Base-by-base conservation (phyloP, 1,140 invertebrate genomes). In the Eulimnadia texana region DNA sequence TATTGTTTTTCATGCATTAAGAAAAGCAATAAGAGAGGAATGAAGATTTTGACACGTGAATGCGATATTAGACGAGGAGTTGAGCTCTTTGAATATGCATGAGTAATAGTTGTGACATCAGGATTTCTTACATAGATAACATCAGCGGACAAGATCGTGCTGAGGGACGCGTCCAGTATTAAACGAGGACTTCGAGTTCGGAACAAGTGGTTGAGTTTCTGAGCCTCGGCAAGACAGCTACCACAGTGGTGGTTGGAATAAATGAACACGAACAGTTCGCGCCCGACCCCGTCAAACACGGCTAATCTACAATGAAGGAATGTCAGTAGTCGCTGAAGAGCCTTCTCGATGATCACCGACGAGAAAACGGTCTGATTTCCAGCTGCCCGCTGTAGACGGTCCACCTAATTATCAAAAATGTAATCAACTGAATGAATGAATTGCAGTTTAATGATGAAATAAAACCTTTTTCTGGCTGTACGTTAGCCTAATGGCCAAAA, bases 211-310 rank as follows among this genome's bases (percentile, higher is more conserved):
- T 29, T 33, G 22, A 57, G 2, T 29, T 57, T 57, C 55, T 57
- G 27, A 11, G 55, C 55, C 29, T 57, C 55, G 55, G 55, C 55
- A 29, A 27, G 25, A 25, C 55, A 57, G 33, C 55, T 57, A 33
- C 27, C 55, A 19, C 55, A 57, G 20, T 57, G 55, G 20, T 29
- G 27, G 6, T 57, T 27, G 2, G 55, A 57, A 33, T 57, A 33
- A 13, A 57, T n/a, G 27, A 57, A 27, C 24, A 33, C 55, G 22
- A 57, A 20, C 27, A 57, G 27, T 57, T 57, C 55, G 6, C 33
- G 33, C 6, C 33, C 16, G 33, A 16, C 16, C 29, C 55, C 55
- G 33, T 57, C 55, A 57, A 57, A 10, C 2, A 57, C 55, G 24
- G 27, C 33, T 23, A 57, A 20, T 10, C 33, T 23, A 25, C 55